Conservation (phyloP, 2,888 invertebrate species). For the Drosophila barbarae region DNA sequence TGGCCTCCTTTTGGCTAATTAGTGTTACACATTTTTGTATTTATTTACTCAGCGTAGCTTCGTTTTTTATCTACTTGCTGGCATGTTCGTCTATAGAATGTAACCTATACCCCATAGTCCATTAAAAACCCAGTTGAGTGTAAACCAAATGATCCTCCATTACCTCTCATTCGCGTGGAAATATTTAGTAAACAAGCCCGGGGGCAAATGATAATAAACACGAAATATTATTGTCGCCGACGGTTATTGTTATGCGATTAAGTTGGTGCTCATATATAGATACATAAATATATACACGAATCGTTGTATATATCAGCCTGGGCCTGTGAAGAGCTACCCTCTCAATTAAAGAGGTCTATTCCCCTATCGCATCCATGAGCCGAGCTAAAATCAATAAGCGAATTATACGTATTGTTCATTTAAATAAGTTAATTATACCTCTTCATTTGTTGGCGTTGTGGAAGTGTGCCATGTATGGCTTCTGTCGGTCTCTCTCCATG, state of each 20-base stretch:
- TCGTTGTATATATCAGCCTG: not conserved
- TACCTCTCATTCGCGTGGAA: slow-evolving; percentile 3
- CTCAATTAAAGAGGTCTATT: not conserved
- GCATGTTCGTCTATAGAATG: not conserved
- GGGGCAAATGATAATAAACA: slow-evolving; percentile 44
- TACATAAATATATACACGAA: not conserved
- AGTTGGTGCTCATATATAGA: not conserved
- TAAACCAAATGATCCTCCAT: slow-evolving; percentile 9
- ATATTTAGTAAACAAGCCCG: slow-evolving; percentile 29
- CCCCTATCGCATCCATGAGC: slow-evolving; percentile 4
- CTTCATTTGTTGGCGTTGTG: not conserved
- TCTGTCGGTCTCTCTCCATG: slow-evolving; percentile 3
- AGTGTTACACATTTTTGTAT: slow-evolving; percentile 30
- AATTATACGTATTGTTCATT: slow-evolving; percentile 5
- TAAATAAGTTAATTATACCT: slow-evolving; percentile 9
- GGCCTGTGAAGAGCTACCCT: not conserved
- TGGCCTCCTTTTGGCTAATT: slow-evolving; percentile 6
- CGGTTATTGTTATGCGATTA: slow-evolving; percentile 43
- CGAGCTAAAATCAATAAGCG: slow-evolving; percentile 17
- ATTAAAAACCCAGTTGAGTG: slow-evolving; percentile 15
- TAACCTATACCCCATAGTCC: slow-evolving; percentile 9
- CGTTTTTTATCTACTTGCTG: slow-evolving; percentile 7
- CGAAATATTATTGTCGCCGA: slow-evolving; percentile 36
- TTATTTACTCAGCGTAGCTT: slow-evolving; percentile 37
- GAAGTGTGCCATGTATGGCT: slow-evolving; percentile 25